Conservation (phyloP, 2,888 invertebrate genomes). For the Cryptocheilus praepositus region DNA sequence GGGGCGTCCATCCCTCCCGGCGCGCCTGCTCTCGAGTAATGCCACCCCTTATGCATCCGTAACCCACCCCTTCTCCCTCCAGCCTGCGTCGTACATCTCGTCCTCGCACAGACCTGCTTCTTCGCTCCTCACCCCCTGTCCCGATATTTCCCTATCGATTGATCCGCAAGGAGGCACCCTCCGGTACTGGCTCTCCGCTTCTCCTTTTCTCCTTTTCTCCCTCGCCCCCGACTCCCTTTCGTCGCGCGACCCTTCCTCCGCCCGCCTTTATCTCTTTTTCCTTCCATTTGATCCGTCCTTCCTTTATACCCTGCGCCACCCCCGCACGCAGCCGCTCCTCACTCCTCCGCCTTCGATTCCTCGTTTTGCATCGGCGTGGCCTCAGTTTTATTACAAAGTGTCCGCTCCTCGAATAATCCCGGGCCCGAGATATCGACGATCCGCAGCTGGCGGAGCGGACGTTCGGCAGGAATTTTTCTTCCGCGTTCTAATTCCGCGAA, state of each 20-base stretch:
- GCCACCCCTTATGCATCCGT: conserved; percentile 69
- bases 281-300: conserved; percentile 32
- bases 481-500: background rate
- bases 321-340: background rate
- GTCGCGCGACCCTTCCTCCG: conserved; percentile 25
- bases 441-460: background rate
- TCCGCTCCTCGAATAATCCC: conserved; percentile 10
- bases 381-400: conserved; percentile 10
- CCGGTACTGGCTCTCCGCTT: conserved; percentile 42
- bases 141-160: conserved; percentile 74
- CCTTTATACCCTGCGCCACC: conserved; percentile 26
- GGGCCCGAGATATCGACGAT: background rate
- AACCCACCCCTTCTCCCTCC: conserved; percentile 32
- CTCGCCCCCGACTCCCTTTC: conserved; percentile 18
- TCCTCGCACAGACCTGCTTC: conserved; percentile 17
- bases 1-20: conserved; percentile 41
- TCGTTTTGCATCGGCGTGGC: background rate
- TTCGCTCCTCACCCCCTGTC: conserved; percentile 45
- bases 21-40: conserved; percentile 57
- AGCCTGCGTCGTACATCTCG: conserved; percentile 14
- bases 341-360: background rate
- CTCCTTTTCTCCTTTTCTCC: conserved; percentile 31
- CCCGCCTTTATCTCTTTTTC: conserved; percentile 17
- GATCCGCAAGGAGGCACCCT: conserved; percentile 62
- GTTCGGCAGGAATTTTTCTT: background rate